These are phyloP conservation scores for Nysson spinosus DNA, from an alignment of 2,888 invertebrate genomes.

Conservation along the genomic window DNA sequence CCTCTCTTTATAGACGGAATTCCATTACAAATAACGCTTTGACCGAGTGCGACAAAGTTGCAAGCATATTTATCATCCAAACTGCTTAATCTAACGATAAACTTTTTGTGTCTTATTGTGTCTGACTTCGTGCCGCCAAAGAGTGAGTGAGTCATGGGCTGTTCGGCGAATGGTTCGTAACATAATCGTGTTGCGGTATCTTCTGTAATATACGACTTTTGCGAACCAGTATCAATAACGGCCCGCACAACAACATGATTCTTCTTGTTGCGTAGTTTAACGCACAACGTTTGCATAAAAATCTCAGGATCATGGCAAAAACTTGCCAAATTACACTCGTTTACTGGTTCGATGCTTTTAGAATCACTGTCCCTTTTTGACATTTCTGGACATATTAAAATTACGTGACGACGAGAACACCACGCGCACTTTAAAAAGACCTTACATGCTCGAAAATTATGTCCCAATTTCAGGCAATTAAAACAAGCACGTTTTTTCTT, in stretches of 20 bases:
- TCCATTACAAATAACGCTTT: constrained; percentile 29
- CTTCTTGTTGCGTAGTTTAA: background rate
- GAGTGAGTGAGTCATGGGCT: background rate
- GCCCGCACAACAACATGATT: background rate
- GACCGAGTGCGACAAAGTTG: constrained; percentile 32
- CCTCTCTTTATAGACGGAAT: constrained; percentile 27
- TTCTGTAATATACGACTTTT: constrained; percentile 1
- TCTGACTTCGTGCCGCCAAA: constrained; percentile 4
- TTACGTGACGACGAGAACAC: too few species aligned
- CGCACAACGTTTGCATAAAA: constrained; percentile 2
- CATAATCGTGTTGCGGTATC: background rate
- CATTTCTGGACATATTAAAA: too few species aligned
- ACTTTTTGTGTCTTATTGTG: constrained; percentile 1
- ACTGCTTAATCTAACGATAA: background rate
- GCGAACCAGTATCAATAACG: constrained; percentile 7
- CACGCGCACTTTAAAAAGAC: too few species aligned
- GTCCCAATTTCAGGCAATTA: too few species aligned
- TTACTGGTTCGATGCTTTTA: background rate
- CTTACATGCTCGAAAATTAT: too few species aligned
- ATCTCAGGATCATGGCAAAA: background rate
- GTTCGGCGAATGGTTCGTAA: background rate
- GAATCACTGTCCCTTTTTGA: background rate
- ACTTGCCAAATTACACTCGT: background rate
- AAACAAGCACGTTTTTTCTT: too few species aligned
- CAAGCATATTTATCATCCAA: constrained; percentile 3